Evolutionary conservation across 2,113 vertebrate species (phyloP).

Genomic region (Cyprinodon tularosa): DNA sequence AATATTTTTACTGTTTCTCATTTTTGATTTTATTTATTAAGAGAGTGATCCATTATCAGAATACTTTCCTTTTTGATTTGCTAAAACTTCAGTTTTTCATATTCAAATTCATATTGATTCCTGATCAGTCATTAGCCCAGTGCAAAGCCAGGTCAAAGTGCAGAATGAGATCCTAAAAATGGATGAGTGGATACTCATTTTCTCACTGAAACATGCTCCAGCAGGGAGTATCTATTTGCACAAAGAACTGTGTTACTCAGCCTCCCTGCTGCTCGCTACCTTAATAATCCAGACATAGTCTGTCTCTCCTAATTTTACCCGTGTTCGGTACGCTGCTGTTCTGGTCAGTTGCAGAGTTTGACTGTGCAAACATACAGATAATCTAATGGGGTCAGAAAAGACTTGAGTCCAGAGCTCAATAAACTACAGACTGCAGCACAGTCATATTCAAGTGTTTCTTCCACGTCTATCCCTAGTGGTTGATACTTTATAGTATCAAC

Average conservation of each 20-base stretch:
- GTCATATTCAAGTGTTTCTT: background rate
- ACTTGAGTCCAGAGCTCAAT: conserved; percentile 45
- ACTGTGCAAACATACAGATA: conserved; percentile 62
- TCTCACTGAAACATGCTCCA: background rate
- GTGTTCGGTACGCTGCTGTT: conserved; percentile 31
- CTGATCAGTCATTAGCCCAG: background rate
- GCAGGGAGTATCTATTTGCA: background rate
- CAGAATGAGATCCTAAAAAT: conserved; percentile 8
- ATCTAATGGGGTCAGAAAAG: conserved; percentile 67
- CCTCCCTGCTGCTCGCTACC: conserved; percentile 8
- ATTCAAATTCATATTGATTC: background rate
- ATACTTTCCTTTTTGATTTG: background rate
- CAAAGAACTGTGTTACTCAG: background rate
- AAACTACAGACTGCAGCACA: conserved; percentile 3
- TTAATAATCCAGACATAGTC: conserved; percentile 27
- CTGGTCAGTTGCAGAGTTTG: conserved; percentile 49
- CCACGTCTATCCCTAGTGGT: background rate
- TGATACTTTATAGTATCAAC: background rate
- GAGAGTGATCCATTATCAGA: background rate
- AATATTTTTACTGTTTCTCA: background rate
- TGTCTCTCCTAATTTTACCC: conserved; percentile 22
- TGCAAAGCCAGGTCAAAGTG: conserved; percentile 11
- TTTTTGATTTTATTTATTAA: background rate
- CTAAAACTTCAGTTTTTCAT: background rate
- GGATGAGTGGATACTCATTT: background rate